Base-by-base conservation (phyloP, 1,140 invertebrate species). In the Drosophila guanche region DNA sequence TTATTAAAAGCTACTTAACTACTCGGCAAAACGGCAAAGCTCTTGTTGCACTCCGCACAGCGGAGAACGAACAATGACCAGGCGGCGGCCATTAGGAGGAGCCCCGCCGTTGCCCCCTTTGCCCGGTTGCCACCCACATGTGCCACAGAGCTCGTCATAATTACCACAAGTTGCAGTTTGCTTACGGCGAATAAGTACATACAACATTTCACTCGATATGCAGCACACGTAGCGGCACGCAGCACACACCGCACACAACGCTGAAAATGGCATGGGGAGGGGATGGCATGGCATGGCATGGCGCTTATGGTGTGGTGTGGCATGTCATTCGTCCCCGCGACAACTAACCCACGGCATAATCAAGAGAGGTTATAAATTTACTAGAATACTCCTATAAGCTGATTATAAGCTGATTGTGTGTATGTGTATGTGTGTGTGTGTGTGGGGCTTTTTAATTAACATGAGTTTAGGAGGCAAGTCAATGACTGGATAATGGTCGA, bases 1-100 rank as follows among this genome's bases (percentile, higher is more conserved):
- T 83, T 66, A 86, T 86, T 86, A 86, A 81, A 86, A 88, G 45
- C 81, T 81, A 78, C 83, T 86, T 81, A 74, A 62, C 69, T 63
- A 47, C 66, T 46, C 46, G 68, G 52, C 37, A 46, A 22, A 22
- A 12, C 8, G 8, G 29, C 8, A 33, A 2, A 12, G 33, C 33
- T 37, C 29, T 33, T 10, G 29, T 3, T 33, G 29, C 8, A 33
- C 29, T 33, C 33, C 33, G 10, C 33, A 33, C 29, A 10, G 7
- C 29, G 29, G 52, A 40, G 25, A 45, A 46, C 56, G 27, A 85
- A 86, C 81, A 77, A 85, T 85, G 68, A 62, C 48, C 51, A 47
- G 27, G 57, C 57, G 43, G 29, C 43, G 42, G 67, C 67, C 63
- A 72, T 53, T 45, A 71, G 58, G 33, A 25, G 23, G 5, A 20